Evolutionary conservation across 1,140 invertebrate genomes (phyloP), one percentile per base, ranked within the genome.

Genomic region (Tenebrio molitor): DNA sequence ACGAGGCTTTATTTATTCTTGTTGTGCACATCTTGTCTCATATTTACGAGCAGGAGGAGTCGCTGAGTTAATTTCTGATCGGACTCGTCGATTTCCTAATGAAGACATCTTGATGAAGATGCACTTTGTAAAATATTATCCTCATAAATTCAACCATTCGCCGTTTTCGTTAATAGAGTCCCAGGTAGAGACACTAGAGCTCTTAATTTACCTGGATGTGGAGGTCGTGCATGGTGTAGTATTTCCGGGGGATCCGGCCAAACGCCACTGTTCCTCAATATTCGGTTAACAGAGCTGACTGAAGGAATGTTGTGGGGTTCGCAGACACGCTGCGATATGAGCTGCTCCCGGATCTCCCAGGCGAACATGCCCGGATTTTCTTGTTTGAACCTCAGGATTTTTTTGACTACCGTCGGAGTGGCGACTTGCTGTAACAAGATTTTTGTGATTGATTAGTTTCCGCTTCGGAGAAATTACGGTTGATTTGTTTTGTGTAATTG

Each of bases 241-340:
- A 76, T 75, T 46, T 78, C 76, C 39, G 72, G 74, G 33, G 77
- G 68, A 76, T 80, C 81, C n/a, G 88, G 89, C 89, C 90, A 90
- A 1, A 89, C 86, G 2, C 92, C 91, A 63, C 92, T 92, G 82
- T 97, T 96, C 50, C 96, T 87, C 23, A 98, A 88, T 78, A 98
- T 98, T 72, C 96, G 87, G 85, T 98, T 98, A 44, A 98, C 97
- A 6, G 95, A 97, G 67, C 95, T 96, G 36, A 98, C 96, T 29
- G 95, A 96, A 0, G 96, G 95, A 74, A 97, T 93, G 44, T 91
- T 91, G 80, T 92, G 91, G 0, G 92, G 91, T 82, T 95, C 94
- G 80, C 94, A 96, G 62, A 95, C 91, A 39, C 93, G 88, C 79
- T 95, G 94, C 8, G 91, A 88, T 10, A 95, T 89, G 65, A 97